Base-by-base conservation (phyloP, 2,888 invertebrate genomes). In the Byasa hedistus region DNA sequence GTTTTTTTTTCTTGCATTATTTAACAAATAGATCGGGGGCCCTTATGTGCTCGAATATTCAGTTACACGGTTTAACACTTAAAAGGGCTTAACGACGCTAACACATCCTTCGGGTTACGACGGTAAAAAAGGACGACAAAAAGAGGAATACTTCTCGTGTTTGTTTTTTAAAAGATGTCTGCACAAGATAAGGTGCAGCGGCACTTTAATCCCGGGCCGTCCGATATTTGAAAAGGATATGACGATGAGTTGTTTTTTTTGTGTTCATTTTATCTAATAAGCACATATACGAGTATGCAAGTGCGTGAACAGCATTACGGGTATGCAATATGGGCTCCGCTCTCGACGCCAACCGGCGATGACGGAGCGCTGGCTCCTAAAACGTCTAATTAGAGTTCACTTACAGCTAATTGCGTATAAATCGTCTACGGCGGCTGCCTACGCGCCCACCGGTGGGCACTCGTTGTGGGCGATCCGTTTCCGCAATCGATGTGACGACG, bases 131-230 rank as follows among this genome's bases (percentile, higher is more conserved):
- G 69, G 79, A 85, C 81, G 80, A 89, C 86, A 89, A 90, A 90
- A 89, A 89, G 86, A 86, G 86, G 21, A 84, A 88, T 86, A 89
- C 85, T 84, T 83, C 83, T 89, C 84, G 83, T 90, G 90, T 91
- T 91, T 91, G 90, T 91, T 91, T 91, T 91, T 91, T 91, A 90
- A 91, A 89, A 91, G 91, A 91, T 91, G 91, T 91, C 91, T 91
- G 88, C 84, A 80, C 79, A 75, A 89, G 91, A 91, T 91, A 91
- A 91, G 86, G 83, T 81, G 79, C 79, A 84, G 89, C 90, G 91
- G 91, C 90, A 85, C 91, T 91, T 91, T 91, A 90, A 90, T 91
- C 90, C 89, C 84, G 79, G 80, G 83, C 86, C 87, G 87, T 84
- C 86, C 87, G 89, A 90, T 91, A 91, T 91, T 91, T 91, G 89